phyloP scores from a whole-genome alignment of 2,888 invertebrate species.

The Dysmachus trigonus region DNA sequence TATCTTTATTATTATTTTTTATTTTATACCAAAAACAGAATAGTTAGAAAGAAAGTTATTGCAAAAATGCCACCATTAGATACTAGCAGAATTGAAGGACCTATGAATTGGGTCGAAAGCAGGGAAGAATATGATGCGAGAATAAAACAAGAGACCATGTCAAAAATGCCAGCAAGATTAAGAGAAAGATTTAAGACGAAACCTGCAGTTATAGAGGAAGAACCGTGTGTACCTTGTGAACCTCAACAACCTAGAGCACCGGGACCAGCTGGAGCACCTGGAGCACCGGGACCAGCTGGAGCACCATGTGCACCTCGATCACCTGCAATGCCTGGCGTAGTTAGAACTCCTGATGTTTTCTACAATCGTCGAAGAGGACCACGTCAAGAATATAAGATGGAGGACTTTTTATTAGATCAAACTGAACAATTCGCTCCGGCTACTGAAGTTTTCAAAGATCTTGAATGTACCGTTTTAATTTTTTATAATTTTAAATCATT shows the following conservation, averaged over 20 bases:
- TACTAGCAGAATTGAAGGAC: background rate
- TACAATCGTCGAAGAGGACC: background rate
- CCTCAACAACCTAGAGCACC: background rate
- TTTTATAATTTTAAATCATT: background rate
- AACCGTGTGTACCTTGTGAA: background rate
- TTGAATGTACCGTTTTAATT: constrained; percentile 40
- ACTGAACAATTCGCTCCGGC: constrained; percentile 50
- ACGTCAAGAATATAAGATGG: constrained; percentile 42
- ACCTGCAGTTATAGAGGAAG: background rate
- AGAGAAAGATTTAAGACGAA: background rate
- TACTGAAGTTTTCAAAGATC: constrained; percentile 12
- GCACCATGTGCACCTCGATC: background rate
- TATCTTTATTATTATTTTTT: background rate
- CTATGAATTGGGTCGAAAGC: constrained; percentile 2
- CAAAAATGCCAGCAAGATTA: constrained; percentile 32
- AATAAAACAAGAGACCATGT: background rate
- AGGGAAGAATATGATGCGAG: background rate
- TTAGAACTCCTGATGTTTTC: constrained; percentile 45
- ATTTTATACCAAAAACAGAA: background rate
- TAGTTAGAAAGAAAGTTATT: background rate
- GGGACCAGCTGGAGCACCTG: background rate
- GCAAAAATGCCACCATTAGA: background rate
- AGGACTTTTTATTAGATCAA: constrained; percentile 51
- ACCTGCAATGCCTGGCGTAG: background rate
- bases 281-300: background rate